Evolutionary conservation across 2,797 vertebrate species (phyloP), one percentile per base, ranked within the genome.

Genomic region (Gorsachius magnificus): DNA sequence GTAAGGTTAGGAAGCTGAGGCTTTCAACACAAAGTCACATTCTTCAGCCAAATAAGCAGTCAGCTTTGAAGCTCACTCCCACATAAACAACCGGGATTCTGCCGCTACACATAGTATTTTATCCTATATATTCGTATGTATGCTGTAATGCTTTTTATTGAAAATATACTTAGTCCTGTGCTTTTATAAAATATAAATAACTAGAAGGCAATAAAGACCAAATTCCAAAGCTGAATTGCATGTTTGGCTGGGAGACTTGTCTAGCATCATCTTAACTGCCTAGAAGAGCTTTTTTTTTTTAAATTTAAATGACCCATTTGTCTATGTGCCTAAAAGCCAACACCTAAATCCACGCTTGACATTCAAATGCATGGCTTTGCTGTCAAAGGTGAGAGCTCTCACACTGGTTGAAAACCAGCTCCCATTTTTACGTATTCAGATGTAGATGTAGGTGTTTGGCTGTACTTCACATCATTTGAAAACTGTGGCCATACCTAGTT

Each of bases 21-120:
- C 43, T 93, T 95, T 85, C 48, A 75, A 85, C 6, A 61, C 46
- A 83, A 85, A 94, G 41, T 56, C 60, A 77, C 26, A 38, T 65
- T 75, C 43, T 86, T 93, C 29, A 93, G 90, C 70, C 93, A 96
- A 92, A 7, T 38, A 76, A 50, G 56, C n/a, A 93, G 76, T 70
- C 76, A 88, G 85, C 79, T 94, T 92, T 90, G 70, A 82, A 64
- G 51, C 29, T 76, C 63, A 48, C 50, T 83, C 50, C 81, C 48
- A 69, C 25, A 46, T 7, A 63, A 66, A 25, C 76, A 93, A 86
- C 54, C 15, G 74, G 35, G 29, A 53, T 80, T 87, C 63, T 89
- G 35, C 68, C 89, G 45, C 71, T 89, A 71, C 11, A 31, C 17
- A 1, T 24, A 31, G 4, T 48, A 51, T 63, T 90, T 93, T 26